These are phyloP conservation scores for Typhlichthys eigenmanni DNA, from an alignment of 2,797 vertebrate species.

Conservation along the genomic window DNA sequence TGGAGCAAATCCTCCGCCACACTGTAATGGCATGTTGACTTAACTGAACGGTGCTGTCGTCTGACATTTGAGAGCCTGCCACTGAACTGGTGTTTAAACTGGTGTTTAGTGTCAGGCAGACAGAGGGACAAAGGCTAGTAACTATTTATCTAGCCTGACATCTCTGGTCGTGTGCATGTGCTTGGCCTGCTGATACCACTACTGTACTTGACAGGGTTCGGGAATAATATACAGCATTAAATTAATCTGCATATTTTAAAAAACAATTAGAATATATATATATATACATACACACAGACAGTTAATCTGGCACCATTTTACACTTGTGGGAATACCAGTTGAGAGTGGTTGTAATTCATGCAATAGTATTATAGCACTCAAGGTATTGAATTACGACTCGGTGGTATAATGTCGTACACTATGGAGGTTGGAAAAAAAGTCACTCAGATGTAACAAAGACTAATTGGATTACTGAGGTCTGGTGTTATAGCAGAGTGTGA, in stretches of 20 bases:
- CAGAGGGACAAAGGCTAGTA: conserved; percentile 61
- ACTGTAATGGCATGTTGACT: conserved; percentile 43
- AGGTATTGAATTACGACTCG: conserved; percentile 7
- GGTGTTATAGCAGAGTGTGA: conserved; percentile 9
- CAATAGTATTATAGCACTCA: not conserved
- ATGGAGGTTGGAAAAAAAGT: not conserved
- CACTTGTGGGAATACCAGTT: conserved; percentile 2
- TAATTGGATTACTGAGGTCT: not conserved
- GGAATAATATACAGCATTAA: conserved; percentile 57
- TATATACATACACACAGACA: not conserved
- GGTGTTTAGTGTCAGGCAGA: conserved; percentile 64
- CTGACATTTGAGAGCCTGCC: conserved; percentile 50
- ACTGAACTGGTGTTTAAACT: conserved; percentile 59
- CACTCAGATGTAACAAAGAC: not conserved
- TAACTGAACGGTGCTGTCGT: conserved; percentile 58
- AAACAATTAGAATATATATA: conserved; percentile 2
- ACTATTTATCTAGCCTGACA: conserved; percentile 52
- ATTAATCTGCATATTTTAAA: conserved; percentile 19
- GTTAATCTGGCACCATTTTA: conserved; percentile 20
- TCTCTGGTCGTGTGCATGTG: conserved; percentile 67
- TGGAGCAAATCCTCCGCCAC: conserved; percentile 24
- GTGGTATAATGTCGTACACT: conserved; percentile 2
- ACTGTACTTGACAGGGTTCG: conserved; percentile 61
- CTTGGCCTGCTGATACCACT: conserved; percentile 64
- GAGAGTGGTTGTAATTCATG: not conserved